Evolutionary conservation across 2,113 vertebrate species (phyloP).

Genomic region (Tachuris rubrigastra): DNA sequence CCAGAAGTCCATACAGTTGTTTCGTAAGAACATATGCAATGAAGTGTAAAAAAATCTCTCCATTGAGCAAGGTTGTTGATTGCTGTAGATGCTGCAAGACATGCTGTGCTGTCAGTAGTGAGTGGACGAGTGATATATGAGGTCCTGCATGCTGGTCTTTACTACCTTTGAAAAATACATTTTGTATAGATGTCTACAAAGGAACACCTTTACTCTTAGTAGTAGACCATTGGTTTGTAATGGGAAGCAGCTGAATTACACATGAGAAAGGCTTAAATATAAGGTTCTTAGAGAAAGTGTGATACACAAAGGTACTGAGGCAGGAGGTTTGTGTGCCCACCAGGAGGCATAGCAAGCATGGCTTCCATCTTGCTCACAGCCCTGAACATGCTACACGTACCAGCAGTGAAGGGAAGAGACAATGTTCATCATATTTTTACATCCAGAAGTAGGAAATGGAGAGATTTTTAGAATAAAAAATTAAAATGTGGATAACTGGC

Average conservation of each 20-base stretch:
- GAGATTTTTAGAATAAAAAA: neutral
- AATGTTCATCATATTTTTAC: neutral
- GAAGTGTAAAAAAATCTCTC: neutral
- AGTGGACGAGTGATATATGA: neutral
- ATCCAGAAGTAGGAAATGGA: neutral
- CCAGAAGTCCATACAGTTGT: neutral
- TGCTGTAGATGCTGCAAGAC: neutral
- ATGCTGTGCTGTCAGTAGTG: neutral
- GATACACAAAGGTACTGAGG: neutral
- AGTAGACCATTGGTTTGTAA: neutral
- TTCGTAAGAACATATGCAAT: neutral
- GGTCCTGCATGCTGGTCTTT: neutral
- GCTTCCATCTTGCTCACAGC: neutral
- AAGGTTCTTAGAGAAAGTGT: neutral
- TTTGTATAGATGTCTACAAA: accelerated
- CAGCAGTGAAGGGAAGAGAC: neutral
- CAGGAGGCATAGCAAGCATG: neutral
- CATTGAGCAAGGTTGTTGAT: neutral
- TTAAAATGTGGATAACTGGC: neutral
- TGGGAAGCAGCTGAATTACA: neutral
- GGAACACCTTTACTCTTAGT: neutral
- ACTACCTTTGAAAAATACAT: neutral
- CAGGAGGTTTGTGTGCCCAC: neutral
- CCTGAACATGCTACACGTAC: accelerated
- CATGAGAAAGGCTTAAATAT: neutral